Conservation (phyloP, 2,888 invertebrate genomes). For the Pammene fasciana region DNA sequence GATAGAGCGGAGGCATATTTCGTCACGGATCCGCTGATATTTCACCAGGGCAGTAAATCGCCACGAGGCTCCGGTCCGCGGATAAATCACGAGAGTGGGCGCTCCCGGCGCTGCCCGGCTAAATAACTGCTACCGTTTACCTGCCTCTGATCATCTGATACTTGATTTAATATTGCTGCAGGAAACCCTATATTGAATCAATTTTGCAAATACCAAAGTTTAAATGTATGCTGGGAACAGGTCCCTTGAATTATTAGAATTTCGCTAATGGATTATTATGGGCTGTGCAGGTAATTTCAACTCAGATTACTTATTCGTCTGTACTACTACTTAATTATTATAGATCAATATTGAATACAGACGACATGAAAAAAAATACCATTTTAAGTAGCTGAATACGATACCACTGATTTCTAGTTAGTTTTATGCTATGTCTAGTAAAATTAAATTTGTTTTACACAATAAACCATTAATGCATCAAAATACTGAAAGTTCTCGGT, state of each 20-base stretch:
- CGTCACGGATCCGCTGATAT: slow-evolving; percentile 73
- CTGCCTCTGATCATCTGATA: slow-evolving; percentile 80
- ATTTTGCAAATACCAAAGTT: slow-evolving; percentile 48
- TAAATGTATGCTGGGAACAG: slow-evolving; percentile 46
- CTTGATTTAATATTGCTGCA: slow-evolving; percentile 75
- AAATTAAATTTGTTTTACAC: slow-evolving; percentile 44
- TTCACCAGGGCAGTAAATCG: slow-evolving; percentile 74
- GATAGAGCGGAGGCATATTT: slow-evolving; percentile 52
- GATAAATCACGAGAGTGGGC: slow-evolving; percentile 79
- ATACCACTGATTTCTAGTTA: neutral
- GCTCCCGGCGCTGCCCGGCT: slow-evolving; percentile 64
- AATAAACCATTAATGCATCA: slow-evolving; percentile 52
- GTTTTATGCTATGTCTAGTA: neutral
- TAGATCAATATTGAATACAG: too few relatives aligned
- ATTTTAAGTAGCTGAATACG: neutral
- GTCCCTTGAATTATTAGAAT: slow-evolving; percentile 48
- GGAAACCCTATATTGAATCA: slow-evolving; percentile 54
- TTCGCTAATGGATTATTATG: neutral
- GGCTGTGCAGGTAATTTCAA: too few relatives aligned
- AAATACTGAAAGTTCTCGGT: slow-evolving; percentile 48
- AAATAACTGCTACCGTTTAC: slow-evolving; percentile 81
- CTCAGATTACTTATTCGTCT: too few relatives aligned
- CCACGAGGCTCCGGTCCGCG: slow-evolving; percentile 51
- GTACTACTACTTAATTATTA: too few relatives aligned
- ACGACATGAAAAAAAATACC: neutral